Conservation (phyloP, 2,888 invertebrate species). For the Eurytoma californica region DNA sequence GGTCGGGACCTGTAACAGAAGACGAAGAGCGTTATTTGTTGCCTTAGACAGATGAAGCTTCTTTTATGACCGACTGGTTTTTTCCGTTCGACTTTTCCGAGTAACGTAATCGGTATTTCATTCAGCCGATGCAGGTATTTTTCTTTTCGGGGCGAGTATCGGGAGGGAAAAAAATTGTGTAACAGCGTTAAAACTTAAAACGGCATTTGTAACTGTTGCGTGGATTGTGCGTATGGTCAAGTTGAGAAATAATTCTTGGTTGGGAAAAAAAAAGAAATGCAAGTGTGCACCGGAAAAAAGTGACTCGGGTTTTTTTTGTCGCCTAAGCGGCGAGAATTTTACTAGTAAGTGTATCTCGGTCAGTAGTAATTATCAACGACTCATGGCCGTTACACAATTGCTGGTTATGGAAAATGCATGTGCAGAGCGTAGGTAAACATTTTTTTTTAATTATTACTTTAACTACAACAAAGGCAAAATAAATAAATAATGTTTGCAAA, state of each 20-base stretch:
- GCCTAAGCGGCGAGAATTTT: too few species aligned
- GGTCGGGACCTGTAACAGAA: conserved; percentile 79
- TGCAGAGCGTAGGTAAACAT: too few species aligned
- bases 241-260: conserved; percentile 23
- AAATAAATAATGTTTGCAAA: too few species aligned
- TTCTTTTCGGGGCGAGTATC: conserved; percentile 10
- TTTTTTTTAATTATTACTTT: too few species aligned
- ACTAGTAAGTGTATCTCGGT: too few species aligned
- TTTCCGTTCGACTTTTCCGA: background rate
- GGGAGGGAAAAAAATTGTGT: conserved; percentile 24
- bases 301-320: background rate
- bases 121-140: background rate
- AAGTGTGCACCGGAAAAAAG: conserved; percentile 5
- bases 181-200: conserved; percentile 26
- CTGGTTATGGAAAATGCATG: too few species aligned
- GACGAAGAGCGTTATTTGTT: conserved; percentile 28
- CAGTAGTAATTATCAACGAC: too few species aligned
- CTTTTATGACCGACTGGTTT: background rate
- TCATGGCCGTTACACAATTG: too few species aligned
- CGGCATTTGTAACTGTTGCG: background rate
- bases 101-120: conserved; percentile 12
- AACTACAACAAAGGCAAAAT: too few species aligned
- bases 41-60: conserved; percentile 13
- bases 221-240: background rate
- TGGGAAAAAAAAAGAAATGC: background rate